Base-by-base conservation (phyloP, 1,140 invertebrate genomes). In the Spodoptera frugiperda region DNA sequence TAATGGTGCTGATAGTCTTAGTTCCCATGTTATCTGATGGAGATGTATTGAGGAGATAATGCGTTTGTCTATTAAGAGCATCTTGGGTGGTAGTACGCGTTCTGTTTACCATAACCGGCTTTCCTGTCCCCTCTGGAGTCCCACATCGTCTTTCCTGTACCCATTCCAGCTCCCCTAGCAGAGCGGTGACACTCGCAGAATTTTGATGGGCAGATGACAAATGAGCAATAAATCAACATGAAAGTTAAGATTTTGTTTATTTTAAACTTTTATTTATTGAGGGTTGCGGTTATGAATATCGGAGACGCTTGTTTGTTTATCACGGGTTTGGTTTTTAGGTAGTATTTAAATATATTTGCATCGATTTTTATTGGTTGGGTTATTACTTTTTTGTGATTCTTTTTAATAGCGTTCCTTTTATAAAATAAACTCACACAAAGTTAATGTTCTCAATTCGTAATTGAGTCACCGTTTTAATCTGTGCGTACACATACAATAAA, bases 61-160 rank as follows among this genome's bases (percentile, higher is more conserved):
- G 63, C 44, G 21, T 70, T 70, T 63, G 39, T 63, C 67, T 67
- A 79, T 76, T 73, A 75, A 71, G 57, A 67, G 48, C 79, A 65
- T 72, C 76, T 68, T 84, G 83, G 79, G 81, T 84, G 83, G 83
- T 61, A 54, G 74, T 77, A 78, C 75, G 79, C 74, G 72, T 70
- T 77, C 25, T 68, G 79, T 78, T 82, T 76, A 77, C 84, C 82
- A 78, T 83, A 84, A 79, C 77, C 55, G 75, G 79, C 61, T 78
- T 82, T 84, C 82, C 84, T 81, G 76, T 78, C 46, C 61, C 61
- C 59, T 74, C 70, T 5, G 15, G 49, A 19, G 14, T 49, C 55
- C 55, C 54, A 33, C 72, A 39, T 55, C 67, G 46, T 72, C 70
- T 57, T 59, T 72, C 70, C 70, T 72, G 70, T 44, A 12, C 30